Evolutionary conservation across 2,888 invertebrate genomes (phyloP).

Genomic region (Atrina japonica): DNA sequence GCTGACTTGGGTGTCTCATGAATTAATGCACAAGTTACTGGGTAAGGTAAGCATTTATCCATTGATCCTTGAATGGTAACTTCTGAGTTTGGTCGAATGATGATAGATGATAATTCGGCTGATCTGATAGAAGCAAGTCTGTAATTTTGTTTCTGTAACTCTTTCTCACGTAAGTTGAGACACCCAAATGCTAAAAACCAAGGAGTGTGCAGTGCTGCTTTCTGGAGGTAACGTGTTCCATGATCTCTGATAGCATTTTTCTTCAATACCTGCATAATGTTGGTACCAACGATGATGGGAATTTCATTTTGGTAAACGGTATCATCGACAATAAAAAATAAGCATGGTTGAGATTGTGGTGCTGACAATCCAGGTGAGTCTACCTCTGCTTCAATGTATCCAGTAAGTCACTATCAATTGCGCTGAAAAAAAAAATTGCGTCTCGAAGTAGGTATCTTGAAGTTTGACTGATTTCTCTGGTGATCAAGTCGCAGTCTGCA

Average conservation of each 20-base stretch:
- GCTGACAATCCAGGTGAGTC: neutral
- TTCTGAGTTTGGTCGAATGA: too few relatives aligned
- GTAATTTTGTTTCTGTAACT: conserved; percentile 25
- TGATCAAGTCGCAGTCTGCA: too few relatives aligned
- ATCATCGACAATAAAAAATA: conserved; percentile 28
- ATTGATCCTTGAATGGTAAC: conserved; percentile 19
- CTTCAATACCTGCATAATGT: conserved; percentile 37
- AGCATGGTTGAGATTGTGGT: conserved; percentile 4
- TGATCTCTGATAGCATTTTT: conserved; percentile 21
- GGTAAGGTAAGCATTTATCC: conserved; percentile 38
- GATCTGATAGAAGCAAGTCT: conserved; percentile 36
- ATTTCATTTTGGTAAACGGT: conserved; percentile 29
- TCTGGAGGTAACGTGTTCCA: conserved; percentile 42
- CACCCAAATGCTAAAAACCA: too few relatives aligned
- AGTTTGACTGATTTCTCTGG: neutral
- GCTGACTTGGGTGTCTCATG: conserved; percentile 29
- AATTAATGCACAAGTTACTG: conserved; percentile 33
- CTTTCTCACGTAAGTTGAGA: too few relatives aligned
- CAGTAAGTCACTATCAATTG: too few relatives aligned
- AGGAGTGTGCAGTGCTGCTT: too few relatives aligned
- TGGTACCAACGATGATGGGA: conserved; percentile 45
- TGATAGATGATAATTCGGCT: conserved; percentile 20
- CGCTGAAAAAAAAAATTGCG: too few relatives aligned
- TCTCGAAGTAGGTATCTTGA: too few relatives aligned
- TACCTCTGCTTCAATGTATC: too few relatives aligned